Evolutionary conservation across 2,888 invertebrate species (phyloP).

Genomic region (Ophioninae sp.): DNA sequence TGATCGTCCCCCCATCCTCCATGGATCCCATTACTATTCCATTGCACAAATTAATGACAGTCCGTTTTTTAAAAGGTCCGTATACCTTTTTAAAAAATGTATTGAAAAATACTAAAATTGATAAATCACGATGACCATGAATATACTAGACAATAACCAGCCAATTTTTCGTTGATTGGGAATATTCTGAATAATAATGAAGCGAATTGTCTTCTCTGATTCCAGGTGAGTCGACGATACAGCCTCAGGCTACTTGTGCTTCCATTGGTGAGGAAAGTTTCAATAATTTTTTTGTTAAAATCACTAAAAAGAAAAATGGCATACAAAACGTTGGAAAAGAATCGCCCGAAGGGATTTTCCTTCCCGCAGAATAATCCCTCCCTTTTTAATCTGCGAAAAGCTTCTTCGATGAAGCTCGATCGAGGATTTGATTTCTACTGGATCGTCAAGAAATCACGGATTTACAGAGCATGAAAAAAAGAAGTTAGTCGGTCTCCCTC

Average conservation of each 20-base stretch:
- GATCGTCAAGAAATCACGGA: neutral
- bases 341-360: neutral
- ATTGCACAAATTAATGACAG: too few relatives aligned
- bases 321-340: neutral
- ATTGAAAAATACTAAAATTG: too few relatives aligned
- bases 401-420: neutral
- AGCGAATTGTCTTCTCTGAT: slow-evolving; percentile 23
- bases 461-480: neutral
- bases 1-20: neutral
- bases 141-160: too few relatives aligned
- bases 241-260: neutral
- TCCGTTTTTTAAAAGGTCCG: too few relatives aligned
- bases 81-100: too few relatives aligned
- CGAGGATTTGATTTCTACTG: too few relatives aligned
- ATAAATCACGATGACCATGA: too few relatives aligned
- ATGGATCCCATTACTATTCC: too few relatives aligned
- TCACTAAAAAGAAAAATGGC: neutral
- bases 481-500: neutral
- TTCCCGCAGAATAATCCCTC: neutral
- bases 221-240: slow-evolving; percentile 43
- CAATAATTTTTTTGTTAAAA: neutral
- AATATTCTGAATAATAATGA: neutral
- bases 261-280: slow-evolving; percentile 27
- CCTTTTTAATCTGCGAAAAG: neutral
- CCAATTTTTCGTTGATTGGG: neutral